Evolutionary conservation across 1,140 invertebrate species (phyloP).

Genomic region (Watersipora subatra): DNA sequence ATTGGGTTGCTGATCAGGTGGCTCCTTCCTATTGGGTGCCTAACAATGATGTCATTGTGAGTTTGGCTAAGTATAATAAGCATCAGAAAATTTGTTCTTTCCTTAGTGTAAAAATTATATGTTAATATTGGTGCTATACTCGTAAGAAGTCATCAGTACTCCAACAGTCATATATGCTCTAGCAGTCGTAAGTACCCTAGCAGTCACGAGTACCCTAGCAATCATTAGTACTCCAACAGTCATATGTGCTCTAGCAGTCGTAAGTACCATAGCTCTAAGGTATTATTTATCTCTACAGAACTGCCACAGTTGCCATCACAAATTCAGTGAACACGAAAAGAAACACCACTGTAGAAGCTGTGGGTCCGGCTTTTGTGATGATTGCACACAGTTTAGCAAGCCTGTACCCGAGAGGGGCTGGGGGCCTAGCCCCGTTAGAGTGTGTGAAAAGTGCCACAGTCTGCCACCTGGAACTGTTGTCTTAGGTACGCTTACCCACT

Average conservation of each 20-base stretch:
- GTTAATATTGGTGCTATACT: neutral
- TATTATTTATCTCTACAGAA: too few species aligned
- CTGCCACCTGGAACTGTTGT: conserved; percentile 2
- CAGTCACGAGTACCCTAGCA: too few species aligned
- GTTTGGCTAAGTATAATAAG: too few species aligned
- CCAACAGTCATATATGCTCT: too few species aligned
- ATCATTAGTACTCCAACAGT: too few species aligned
- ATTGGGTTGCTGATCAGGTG: conserved; percentile 63
- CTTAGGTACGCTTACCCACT: too few species aligned
- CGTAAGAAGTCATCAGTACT: neutral
- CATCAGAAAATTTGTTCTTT: too few species aligned
- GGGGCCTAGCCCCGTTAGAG: conserved; percentile 37
- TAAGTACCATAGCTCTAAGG: too few species aligned
- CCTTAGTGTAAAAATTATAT: neutral
- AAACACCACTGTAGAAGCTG: conserved; percentile 68
- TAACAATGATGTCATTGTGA: conserved; percentile 58
- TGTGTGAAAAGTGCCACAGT: conserved; percentile 39
- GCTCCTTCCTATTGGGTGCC: conserved; percentile 68
- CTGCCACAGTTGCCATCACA: conserved; percentile 51
- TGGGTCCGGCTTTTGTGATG: conserved; percentile 44
- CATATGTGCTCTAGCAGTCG: too few species aligned
- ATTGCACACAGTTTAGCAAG: conserved; percentile 33
- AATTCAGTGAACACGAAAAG: conserved; percentile 30
- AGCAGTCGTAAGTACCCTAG: too few species aligned
- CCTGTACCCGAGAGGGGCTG: conserved; percentile 43